Conservation (phyloP, 2,888 invertebrate genomes). For the Stenchaetothrips biformis region DNA sequence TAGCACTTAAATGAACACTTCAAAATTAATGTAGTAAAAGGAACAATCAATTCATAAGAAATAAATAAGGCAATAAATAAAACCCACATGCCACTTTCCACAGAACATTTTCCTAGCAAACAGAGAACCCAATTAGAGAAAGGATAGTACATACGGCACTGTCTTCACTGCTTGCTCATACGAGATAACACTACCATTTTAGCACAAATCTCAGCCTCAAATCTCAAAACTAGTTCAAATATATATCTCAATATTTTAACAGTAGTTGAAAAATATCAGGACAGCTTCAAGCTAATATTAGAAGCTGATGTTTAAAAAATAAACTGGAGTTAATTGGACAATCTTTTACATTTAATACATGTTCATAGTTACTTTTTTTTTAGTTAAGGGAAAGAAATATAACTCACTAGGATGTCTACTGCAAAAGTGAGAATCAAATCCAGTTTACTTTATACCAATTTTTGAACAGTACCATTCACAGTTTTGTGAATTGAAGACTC, state of each 20-base stretch:
- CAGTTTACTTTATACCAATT: not conserved
- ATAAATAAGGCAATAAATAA: slow-evolving; percentile 22
- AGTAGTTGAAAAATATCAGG: slow-evolving; percentile 15
- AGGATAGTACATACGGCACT: not conserved
- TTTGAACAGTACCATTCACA: too few species aligned
- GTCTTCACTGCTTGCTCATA: not conserved
- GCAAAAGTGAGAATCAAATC: not conserved
- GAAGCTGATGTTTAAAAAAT: not conserved
- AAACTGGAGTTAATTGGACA: not conserved
- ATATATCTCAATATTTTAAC: not conserved
- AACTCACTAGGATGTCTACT: not conserved
- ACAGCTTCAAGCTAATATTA: slow-evolving; percentile 19
- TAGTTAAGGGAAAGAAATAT: not conserved
- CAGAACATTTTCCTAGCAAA: not conserved
- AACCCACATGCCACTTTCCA: slow-evolving; percentile 15
- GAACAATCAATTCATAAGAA: slow-evolving; percentile 12
- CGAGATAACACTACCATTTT: not conserved
- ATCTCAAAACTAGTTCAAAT: not conserved
- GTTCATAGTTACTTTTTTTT: not conserved
- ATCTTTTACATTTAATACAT: not conserved
- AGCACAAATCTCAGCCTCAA: slow-evolving; percentile 12
- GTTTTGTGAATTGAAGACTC: too few species aligned
- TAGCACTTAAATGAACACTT: not conserved
- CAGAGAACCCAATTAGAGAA: not conserved
- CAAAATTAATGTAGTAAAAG: slow-evolving; percentile 6